Percentiles rank a stretch among this genome's conserved stretches.
These are phyloP conservation scores for Halichoerus grypus DNA, from an alignment of 2,113 vertebrate genomes.

Conservation along the genomic window DNA sequence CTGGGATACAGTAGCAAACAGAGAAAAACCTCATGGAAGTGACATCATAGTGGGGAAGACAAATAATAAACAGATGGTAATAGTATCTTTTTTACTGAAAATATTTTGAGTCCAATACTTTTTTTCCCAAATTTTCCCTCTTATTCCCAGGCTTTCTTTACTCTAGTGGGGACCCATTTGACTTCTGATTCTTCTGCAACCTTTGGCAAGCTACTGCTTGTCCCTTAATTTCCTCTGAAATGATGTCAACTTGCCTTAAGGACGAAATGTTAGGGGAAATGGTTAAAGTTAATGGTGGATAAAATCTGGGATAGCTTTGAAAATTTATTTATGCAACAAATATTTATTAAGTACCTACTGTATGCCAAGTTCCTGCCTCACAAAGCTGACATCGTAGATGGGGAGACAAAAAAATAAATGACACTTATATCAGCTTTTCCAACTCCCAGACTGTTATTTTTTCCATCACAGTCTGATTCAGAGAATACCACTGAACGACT, in stretches of 20 bases:
- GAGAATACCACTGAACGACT: background rate
- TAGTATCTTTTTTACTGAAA: constrained; percentile 10
- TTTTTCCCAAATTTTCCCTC: background rate
- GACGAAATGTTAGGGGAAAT: background rate
- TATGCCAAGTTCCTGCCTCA: background rate
- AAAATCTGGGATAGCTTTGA: constrained; percentile 3
- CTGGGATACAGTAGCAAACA: background rate
- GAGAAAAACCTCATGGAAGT: background rate
- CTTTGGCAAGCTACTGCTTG: background rate
- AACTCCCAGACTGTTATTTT: background rate
- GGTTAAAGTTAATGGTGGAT: background rate
- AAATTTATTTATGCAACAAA: constrained; percentile 45
- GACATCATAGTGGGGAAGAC: background rate
- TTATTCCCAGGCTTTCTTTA: background rate
- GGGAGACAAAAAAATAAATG: background rate
- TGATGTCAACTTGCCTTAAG: background rate
- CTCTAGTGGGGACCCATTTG: background rate
- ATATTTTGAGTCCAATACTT: constrained; percentile 1
- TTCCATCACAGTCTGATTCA: background rate
- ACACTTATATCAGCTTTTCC: constrained; percentile 22
- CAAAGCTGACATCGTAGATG: background rate
- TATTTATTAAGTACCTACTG: constrained; percentile 27
- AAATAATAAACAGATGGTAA: background rate
- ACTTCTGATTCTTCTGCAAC: background rate
- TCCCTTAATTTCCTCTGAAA: constrained; percentile 33